Base-by-base conservation (phyloP, 2,888 invertebrate genomes). In the Phanerotoma sp. region DNA sequence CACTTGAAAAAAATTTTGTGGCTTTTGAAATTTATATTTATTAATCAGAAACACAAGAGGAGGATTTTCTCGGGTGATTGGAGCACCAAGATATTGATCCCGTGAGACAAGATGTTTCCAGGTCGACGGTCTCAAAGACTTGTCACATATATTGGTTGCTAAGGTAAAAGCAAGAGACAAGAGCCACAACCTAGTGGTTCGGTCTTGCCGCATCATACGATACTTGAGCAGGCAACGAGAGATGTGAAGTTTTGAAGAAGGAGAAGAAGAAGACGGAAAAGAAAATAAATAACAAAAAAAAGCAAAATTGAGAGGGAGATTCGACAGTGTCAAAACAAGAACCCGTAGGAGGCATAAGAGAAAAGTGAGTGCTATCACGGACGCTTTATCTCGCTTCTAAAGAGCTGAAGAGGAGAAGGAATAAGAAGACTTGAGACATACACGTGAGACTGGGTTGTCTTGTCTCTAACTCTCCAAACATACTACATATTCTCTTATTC, bases 91-190 rank as follows among this genome's bases (percentile, higher is more conserved):
- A 61, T 58, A 61, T 61, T 60, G 61, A 63, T 63, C 59, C 62
- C 61, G 62, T 63, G 62, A 57, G 62, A 62, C 58, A 54, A 40
- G 50, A 50, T 59, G 50, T 61, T 59, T 61, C 49, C 59, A 59
- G 51, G 50, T 58, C 59, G 56, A 51, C 53, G 54, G 45, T 38
- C 33, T 38, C 33, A 52, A 51, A 22, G 45, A 46, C 42, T 44
- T 28, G 21, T 37, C 37, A 32, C 35, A 32, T 51, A 51, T 49
- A 40, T 32, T 40, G 20, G 30, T 54, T 30, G 25, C 18, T 32
- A 11, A 32, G 25, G 7, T 13, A 35, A 50, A 41, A 51, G 47
- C 28, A 18, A 32, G 49, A 54, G 25, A 18, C 37, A 13, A 10
- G n/a, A n/a, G 33, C 13, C 44, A 32, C 21, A 44, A 44, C 37